Evolutionary conservation across 2,888 invertebrate species (phyloP), one percentile per base, ranked within the genome.

Genomic region (Sceliomorpha sp.): DNA sequence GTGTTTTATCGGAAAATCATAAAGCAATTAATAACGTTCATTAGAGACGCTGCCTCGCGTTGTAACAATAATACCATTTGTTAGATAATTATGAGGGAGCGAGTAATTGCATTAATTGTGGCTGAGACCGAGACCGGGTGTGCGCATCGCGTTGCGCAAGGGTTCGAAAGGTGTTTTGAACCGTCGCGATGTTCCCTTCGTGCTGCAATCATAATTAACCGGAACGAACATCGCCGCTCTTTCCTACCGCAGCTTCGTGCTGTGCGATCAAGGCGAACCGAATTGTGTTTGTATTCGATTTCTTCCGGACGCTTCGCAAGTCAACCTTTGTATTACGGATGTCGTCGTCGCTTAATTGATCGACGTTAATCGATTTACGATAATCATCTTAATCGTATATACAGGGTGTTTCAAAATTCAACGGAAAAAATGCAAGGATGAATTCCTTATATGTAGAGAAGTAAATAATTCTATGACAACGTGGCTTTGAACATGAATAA

Each of bases 1-100:
- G 73, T 71, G 74, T 73, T 85, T 87, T 87, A 86, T 86, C 85
- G 83, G 80, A 84, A 87, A 87, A 87, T 87, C 86, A 82, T 86
- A 84, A 84, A 84, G 82, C 80, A 86, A 86, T 87, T 87, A 87
- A 87, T 86, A 85, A 80, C 81, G 76, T 84, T 86, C 86, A 82
- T 87, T 87, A 86, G 79, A 79, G 80, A 68, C 66, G 73, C 62
- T 71, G 67, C 55, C 63, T 74, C 64, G 68, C 73, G 72, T 71
- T 72, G 79, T 79, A 80, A 83, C 79, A 80, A 81, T 79, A 82
- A 83, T 82, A 83, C 82, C 80, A 80, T 85, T 86, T 84, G 83
- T 82, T 84, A 79, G 83, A 80, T 85, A 86, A 86, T 87, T 85
- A 87, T 73, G 79, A 77, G 77, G 79, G 81, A 81, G 77, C 79